phyloP scores from a whole-genome alignment of 2,797 vertebrate species.

The Neostethus bicornis region DNA sequence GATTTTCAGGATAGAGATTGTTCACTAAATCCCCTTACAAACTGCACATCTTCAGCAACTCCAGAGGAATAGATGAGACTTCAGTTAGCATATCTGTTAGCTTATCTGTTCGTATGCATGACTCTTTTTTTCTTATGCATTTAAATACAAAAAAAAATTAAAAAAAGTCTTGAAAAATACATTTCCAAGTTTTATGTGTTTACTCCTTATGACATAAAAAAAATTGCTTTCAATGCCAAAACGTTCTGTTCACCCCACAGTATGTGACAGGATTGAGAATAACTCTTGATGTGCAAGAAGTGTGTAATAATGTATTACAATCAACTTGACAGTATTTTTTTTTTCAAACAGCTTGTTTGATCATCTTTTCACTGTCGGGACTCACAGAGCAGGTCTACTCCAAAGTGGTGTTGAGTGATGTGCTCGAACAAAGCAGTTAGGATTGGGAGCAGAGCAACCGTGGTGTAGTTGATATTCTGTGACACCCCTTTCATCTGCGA shows the following conservation, averaged over 20 bases:
- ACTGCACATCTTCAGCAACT: slow-evolving; percentile 2
- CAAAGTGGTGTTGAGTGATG: slow-evolving; percentile 94
- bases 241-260: not conserved
- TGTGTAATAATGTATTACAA: slow-evolving; percentile 2
- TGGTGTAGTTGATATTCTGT: slow-evolving; percentile 99
- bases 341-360: slow-evolving; percentile 32
- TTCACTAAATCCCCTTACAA: not conserved
- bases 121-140: not conserved
- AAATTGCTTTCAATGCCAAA: not conserved
- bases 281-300: slow-evolving; percentile 1
- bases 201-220: not conserved
- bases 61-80: not conserved
- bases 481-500: slow-evolving; percentile 98
- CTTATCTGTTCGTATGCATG: not conserved
- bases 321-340: slow-evolving; percentile 15
- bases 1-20: not conserved
- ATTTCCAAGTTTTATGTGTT: not conserved
- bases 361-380: slow-evolving; percentile 47
- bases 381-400: slow-evolving; percentile 93
- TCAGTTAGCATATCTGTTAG: not conserved
- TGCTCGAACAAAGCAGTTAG: slow-evolving; percentile 97
- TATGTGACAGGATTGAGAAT: not conserved
- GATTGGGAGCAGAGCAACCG: slow-evolving; percentile 92
- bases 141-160: not conserved
- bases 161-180: not conserved